Evolutionary conservation across 1,140 invertebrate genomes (phyloP).

Genomic region (Planococcus citri): DNA sequence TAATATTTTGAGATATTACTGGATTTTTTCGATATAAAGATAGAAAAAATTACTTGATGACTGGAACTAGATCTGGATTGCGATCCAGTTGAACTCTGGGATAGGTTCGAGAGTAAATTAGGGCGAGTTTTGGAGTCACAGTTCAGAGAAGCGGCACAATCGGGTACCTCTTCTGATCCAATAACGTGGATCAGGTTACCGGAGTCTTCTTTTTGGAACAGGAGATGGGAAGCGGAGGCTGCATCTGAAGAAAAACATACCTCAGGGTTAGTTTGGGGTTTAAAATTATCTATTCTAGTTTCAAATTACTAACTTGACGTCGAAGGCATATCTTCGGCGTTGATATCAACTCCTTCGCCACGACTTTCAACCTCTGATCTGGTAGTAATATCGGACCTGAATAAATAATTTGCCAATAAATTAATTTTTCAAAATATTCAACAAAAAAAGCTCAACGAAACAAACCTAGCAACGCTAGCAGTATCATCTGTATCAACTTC

Average conservation of each 20-base stretch:
- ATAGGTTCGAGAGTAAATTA: background rate
- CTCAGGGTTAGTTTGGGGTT: too few species aligned
- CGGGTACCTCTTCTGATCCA: background rate
- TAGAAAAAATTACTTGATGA: background rate
- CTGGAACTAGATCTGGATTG: constrained; percentile 10
- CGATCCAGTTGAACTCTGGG: constrained; percentile 3
- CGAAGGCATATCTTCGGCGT: background rate
- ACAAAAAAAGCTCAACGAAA: background rate
- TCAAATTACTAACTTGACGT: background rate
- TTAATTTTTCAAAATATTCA: background rate
- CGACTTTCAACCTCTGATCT: constrained; percentile 46
- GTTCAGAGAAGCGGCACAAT: background rate
- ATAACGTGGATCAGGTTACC: background rate
- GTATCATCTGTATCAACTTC: constrained; percentile 77
- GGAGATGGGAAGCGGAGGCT: background rate
- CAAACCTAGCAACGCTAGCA: constrained; percentile 50
- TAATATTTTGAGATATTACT: background rate
- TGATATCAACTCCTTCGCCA: constrained; percentile 34
- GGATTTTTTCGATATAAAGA: background rate
- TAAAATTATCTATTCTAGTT: background rate
- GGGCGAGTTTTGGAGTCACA: background rate
- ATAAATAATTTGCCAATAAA: constrained; percentile 16
- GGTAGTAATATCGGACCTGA: constrained; percentile 55
- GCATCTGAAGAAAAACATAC: background rate
- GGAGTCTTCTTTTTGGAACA: background rate